Percentiles rank a stretch among this genome's conserved stretches.
phyloP scores from a whole-genome alignment of 2,888 invertebrate species.

The Mesorhabditis spiculigera region DNA sequence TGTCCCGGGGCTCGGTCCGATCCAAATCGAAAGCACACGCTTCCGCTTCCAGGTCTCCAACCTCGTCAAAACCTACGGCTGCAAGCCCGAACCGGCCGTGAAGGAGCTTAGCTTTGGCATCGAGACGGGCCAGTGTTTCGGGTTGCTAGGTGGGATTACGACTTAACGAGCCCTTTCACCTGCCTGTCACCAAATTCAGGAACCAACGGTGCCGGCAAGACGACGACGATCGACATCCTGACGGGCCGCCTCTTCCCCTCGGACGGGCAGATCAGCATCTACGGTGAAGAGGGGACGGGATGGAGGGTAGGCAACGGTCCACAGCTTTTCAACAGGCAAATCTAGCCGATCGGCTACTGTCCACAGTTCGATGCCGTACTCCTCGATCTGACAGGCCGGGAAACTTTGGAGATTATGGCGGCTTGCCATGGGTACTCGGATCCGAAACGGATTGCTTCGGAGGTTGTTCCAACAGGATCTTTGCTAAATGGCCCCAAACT shows the following conservation, averaged over 20 bases:
- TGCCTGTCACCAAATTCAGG: too few relatives aligned
- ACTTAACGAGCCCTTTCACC: slow-evolving; percentile 12
- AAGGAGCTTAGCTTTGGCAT: slow-evolving; percentile 36
- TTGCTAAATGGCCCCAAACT: too few relatives aligned
- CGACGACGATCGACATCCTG: slow-evolving; percentile 38
- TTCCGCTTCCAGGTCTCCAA: neutral
- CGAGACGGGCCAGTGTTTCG: slow-evolving; percentile 43
- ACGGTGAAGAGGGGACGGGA: slow-evolving; percentile 27
- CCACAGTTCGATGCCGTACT: slow-evolving; percentile 23
- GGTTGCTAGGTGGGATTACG: slow-evolving; percentile 51
- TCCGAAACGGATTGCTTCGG: too few relatives aligned
- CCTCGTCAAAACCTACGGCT: slow-evolving; percentile 23
- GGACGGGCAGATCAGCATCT: slow-evolving; percentile 33
- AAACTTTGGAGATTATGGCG: slow-evolving; percentile 24
- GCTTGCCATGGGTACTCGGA: slow-evolving; percentile 16
- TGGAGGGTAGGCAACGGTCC: slow-evolving; percentile 12
- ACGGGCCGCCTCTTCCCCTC: slow-evolving; percentile 31
- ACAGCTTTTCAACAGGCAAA: too few relatives aligned
- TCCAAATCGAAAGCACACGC: too few relatives aligned
- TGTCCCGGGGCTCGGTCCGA: too few relatives aligned
- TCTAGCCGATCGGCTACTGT: too few relatives aligned
- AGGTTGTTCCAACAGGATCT: too few relatives aligned
- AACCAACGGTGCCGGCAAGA: slow-evolving; percentile 11
- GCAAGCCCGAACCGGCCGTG: slow-evolving; percentile 26
- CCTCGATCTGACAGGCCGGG: slow-evolving; percentile 40